phyloP scores from a whole-genome alignment of 2,113 vertebrate species.

The Cinclus mexicanus region DNA sequence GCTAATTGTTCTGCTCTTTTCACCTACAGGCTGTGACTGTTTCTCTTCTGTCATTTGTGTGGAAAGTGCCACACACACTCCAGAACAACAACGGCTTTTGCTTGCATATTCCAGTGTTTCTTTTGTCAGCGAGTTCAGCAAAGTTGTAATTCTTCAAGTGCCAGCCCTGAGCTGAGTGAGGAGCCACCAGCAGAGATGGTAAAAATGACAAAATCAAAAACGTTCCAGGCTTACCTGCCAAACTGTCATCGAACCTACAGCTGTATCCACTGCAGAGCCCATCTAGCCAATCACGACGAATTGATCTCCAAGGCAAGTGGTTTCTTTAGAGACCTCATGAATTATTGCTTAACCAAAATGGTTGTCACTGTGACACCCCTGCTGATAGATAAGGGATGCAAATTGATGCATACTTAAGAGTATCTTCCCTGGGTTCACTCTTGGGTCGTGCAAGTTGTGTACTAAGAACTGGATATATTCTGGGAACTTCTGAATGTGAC shows the following conservation, averaged over 20 bases:
- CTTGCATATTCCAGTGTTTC: slow-evolving; percentile 93
- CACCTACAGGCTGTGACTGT: slow-evolving; percentile 81
- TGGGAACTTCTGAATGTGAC: not conserved
- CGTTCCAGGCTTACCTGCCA: slow-evolving; percentile 98
- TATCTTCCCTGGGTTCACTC: slow-evolving; percentile 10
- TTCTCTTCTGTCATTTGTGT: slow-evolving; percentile 88
- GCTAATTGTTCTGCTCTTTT: slow-evolving; percentile 22
- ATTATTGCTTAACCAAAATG: not conserved
- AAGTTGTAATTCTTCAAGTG: slow-evolving; percentile 85
- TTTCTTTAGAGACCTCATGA: not conserved
- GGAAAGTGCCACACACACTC: slow-evolving; percentile 91
- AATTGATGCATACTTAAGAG: not conserved
- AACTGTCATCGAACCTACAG: slow-evolving; percentile 96
- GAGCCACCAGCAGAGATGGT: slow-evolving; percentile 91
- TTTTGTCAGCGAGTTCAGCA: slow-evolving; percentile 94
- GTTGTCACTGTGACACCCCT: not conserved
- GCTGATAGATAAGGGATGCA: slow-evolving; percentile 32
- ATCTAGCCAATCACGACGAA: slow-evolving; percentile 97
- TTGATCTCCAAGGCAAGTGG: slow-evolving; percentile 90
- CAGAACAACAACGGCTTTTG: slow-evolving; percentile 94
- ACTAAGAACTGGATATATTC: not conserved
- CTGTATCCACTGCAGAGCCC: slow-evolving; percentile 98
- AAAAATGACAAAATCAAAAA: slow-evolving; percentile 98
- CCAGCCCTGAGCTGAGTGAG: slow-evolving; percentile 87
- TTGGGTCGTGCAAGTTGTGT: not conserved